phyloP scores from a whole-genome alignment of 92 coral and sea anemone genomes.

The Palythoa grandis region DNA sequence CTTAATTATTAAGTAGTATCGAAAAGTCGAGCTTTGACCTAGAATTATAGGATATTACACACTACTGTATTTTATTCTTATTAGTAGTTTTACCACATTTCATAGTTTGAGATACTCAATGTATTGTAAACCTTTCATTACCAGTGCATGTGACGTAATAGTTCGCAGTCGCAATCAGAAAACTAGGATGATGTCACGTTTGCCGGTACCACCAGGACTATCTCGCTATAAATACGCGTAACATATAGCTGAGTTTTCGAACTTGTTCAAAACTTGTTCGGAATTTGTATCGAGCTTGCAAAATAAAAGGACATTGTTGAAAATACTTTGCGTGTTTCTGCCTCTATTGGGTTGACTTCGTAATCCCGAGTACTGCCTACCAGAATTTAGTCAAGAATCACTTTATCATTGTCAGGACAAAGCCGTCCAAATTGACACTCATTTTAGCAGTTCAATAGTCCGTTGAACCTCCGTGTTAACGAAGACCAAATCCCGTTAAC shows the following conservation, averaged over 20 bases:
- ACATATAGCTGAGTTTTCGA: slow-evolving; percentile 16
- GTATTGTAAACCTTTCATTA: slow-evolving; percentile 11
- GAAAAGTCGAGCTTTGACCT: slow-evolving; percentile 23
- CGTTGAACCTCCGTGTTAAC: too few species aligned
- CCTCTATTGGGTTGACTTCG: slow-evolving; percentile 20
- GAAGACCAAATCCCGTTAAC: too few species aligned
- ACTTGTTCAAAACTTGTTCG: neutral
- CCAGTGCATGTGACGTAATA: slow-evolving; percentile 11
- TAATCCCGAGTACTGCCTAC: slow-evolving; percentile 28
- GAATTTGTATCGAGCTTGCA: neutral
- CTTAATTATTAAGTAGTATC: too few species aligned
- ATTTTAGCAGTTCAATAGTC: too few species aligned
- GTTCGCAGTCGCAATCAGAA: slow-evolving; percentile 11
- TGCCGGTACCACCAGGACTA: slow-evolving; percentile 33
- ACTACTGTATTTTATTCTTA: neutral
- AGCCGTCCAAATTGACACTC: too few species aligned
- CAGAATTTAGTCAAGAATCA: too few species aligned
- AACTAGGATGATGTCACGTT: slow-evolving; percentile 27
- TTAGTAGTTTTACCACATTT: slow-evolving; percentile 26
- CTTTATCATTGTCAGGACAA: too few species aligned
- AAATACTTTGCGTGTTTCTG: slow-evolving; percentile 21
- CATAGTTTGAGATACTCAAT: slow-evolving; percentile 2
- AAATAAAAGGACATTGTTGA: slow-evolving; percentile 11
- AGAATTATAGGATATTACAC: slow-evolving; percentile 2
- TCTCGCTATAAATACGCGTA: neutral